These are phyloP conservation scores for Trachelus iudaicus DNA, from an alignment of 2,888 invertebrate species.

Conservation along the genomic window DNA sequence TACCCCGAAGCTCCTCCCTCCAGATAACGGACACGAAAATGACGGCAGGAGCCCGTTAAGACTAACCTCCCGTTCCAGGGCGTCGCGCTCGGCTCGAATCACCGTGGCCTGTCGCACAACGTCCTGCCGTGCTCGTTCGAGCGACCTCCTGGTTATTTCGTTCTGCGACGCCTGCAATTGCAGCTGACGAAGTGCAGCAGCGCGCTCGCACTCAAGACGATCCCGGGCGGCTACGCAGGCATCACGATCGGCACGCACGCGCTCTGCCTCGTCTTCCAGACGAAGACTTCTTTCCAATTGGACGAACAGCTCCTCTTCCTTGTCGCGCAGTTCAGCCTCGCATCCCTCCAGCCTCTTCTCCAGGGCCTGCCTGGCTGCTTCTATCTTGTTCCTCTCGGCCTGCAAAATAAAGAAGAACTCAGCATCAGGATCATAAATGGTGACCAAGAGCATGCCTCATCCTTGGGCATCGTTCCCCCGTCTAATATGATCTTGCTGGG, in stretches of 20 bases:
- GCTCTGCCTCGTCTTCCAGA: conserved; percentile 68
- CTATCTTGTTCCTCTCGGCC: conserved; percentile 71
- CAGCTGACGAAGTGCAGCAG: conserved; percentile 63
- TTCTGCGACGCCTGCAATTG: conserved; percentile 71
- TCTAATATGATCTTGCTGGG: not conserved
- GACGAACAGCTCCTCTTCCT: conserved; percentile 73
- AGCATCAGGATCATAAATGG: not conserved
- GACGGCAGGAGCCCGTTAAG: not conserved
- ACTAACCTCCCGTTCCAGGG: conserved; percentile 70
- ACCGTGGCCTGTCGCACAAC: conserved; percentile 71
- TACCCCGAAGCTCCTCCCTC: not conserved
- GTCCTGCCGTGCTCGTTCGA: conserved; percentile 71
- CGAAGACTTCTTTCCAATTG: conserved; percentile 71
- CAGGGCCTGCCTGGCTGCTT: conserved; percentile 67
- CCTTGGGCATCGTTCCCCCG: not conserved
- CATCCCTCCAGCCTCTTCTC: conserved; percentile 69
- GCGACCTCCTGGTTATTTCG: conserved; percentile 68
- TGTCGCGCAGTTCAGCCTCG: conserved; percentile 70
- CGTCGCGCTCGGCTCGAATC: conserved; percentile 70
- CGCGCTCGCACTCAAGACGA: conserved; percentile 54
- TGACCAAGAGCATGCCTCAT: not conserved
- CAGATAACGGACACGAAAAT: not conserved
- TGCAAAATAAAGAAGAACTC: conserved; percentile 44
- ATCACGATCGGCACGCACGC: conserved; percentile 51
- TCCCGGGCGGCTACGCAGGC: conserved; percentile 51